These are phyloP conservation scores for Eudasyphora cyanicolor DNA, from an alignment of 2,888 invertebrate species.

Conservation along the genomic window DNA sequence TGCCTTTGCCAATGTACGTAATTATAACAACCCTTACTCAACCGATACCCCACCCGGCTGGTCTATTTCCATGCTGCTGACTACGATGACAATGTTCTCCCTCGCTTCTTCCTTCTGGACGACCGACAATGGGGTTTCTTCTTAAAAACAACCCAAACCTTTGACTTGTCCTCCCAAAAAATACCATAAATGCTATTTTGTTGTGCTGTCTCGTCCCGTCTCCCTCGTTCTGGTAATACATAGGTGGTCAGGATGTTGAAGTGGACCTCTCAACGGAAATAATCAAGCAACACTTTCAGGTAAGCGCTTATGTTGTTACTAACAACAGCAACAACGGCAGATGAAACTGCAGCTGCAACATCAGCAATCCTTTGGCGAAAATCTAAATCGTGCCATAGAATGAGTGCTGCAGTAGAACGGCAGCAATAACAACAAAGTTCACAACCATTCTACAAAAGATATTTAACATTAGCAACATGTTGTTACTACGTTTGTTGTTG, in stretches of 20 bases:
- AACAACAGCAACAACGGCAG: slow-evolving; percentile 2
- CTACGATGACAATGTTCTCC: not conserved
- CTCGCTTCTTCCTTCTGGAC: too few species aligned
- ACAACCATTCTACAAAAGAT: not conserved
- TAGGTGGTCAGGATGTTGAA: slow-evolving; percentile 80
- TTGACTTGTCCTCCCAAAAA: slow-evolving; percentile 4
- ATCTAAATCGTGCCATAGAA: not conserved
- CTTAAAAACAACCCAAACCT: slow-evolving; percentile 43
- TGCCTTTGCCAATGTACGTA: slow-evolving; percentile 36
- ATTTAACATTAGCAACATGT: slow-evolving; percentile 20
- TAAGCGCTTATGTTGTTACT: slow-evolving; percentile 70
- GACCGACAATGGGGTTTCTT: not conserved
- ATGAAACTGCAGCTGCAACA: not conserved
- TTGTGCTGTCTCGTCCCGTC: slow-evolving; percentile 1
- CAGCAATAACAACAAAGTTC: too few species aligned
- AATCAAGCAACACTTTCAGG: slow-evolving; percentile 81
- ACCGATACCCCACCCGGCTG: not conserved
- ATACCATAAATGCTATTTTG: not conserved
- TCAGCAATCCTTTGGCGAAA: too few species aligned
- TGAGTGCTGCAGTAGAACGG: not conserved
- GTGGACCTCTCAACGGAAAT: slow-evolving; percentile 80
- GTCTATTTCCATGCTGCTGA: not conserved
- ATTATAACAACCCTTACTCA: slow-evolving; percentile 39
- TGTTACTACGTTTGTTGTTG: too few species aligned
- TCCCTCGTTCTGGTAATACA: slow-evolving; percentile 23